A percentile compares a stretch with the other conserved stretches of the same genome.
Conservation (phyloP, 2,888 invertebrate species). For the Phyllotreta striolata region DNA sequence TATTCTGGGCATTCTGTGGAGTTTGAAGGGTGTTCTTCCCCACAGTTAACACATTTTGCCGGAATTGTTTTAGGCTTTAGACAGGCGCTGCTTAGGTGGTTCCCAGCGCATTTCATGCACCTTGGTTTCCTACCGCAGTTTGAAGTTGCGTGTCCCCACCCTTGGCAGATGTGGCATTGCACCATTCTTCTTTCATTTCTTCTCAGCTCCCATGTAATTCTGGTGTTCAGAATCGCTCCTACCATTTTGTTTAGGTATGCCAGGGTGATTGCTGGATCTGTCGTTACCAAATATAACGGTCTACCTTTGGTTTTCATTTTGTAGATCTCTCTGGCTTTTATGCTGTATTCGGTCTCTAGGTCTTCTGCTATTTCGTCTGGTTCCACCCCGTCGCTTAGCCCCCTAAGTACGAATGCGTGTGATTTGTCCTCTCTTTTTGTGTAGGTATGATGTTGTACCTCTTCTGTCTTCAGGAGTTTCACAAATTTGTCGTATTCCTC, state of each 20-base stretch:
- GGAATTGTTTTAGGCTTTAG: too few species aligned
- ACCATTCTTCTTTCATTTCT: background rate
- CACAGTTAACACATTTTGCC: too few species aligned
- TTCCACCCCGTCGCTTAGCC: background rate
- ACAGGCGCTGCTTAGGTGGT: too few species aligned
- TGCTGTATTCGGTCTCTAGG: background rate
- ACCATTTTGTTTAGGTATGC: background rate
- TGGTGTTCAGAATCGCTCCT: background rate
- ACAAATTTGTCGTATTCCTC: too few species aligned
- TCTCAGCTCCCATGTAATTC: background rate
- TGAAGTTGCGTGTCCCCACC: too few species aligned
- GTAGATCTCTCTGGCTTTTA: slow-evolving; percentile 1
- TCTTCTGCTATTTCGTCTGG: background rate
- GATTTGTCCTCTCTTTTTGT: background rate
- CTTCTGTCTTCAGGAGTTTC: too few species aligned
- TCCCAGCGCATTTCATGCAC: too few species aligned
- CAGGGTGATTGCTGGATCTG: background rate
- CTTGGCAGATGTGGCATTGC: too few species aligned
- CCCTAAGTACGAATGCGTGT: background rate
- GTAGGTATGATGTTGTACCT: too few species aligned
- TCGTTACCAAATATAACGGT: slow-evolving; percentile 1
- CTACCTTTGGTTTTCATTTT: background rate
- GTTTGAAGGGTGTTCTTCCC: too few species aligned
- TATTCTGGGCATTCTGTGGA: too few species aligned
- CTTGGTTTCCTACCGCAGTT: too few species aligned